These are phyloP conservation scores for Xiphophorus birchmanni DNA, from an alignment of 2,797 vertebrate species.

Conservation along the genomic window DNA sequence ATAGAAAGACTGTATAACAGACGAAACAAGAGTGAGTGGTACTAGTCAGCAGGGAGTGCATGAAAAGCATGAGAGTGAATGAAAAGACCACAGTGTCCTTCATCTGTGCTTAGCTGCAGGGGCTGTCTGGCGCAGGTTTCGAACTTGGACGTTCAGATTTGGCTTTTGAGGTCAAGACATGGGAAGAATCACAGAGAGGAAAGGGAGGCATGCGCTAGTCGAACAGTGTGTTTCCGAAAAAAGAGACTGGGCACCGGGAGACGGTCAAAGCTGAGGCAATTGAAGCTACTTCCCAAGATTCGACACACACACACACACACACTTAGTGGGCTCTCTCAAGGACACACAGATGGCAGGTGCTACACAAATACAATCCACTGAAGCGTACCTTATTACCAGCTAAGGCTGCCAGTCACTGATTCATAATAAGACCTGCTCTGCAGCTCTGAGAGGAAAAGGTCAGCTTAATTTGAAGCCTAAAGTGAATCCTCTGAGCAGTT, in stretches of 20 bases:
- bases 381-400: constrained; percentile 68
- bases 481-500: constrained; percentile 11
- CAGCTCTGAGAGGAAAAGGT: constrained; percentile 29
- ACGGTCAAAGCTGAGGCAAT: constrained; percentile 45
- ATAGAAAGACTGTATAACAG: constrained; percentile 50
- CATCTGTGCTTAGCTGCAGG: constrained; percentile 14
- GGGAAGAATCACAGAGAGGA: constrained; percentile 13
- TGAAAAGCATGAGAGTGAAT: constrained; percentile 49
- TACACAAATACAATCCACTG: constrained; percentile 66
- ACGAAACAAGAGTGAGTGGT: constrained; percentile 49
- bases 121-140: constrained; percentile 16
- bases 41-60: constrained; percentile 48
- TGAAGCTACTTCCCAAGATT: constrained; percentile 60
- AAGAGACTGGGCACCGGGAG: constrained; percentile 33
- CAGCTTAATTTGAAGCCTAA: constrained; percentile 29
- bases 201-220: constrained; percentile 13
- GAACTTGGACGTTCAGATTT: constrained; percentile 20
- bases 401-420: constrained; percentile 42
- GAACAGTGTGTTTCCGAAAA: background rate
- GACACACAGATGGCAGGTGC: constrained; percentile 77
- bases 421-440: constrained; percentile 45
- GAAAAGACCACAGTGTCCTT: constrained; percentile 54
- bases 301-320: background rate
- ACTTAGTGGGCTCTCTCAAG: constrained; percentile 48
- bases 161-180: constrained; percentile 25